Evolutionary conservation across 2,113 vertebrate species (phyloP).

Genomic region (Lophura nycthemera): DNA sequence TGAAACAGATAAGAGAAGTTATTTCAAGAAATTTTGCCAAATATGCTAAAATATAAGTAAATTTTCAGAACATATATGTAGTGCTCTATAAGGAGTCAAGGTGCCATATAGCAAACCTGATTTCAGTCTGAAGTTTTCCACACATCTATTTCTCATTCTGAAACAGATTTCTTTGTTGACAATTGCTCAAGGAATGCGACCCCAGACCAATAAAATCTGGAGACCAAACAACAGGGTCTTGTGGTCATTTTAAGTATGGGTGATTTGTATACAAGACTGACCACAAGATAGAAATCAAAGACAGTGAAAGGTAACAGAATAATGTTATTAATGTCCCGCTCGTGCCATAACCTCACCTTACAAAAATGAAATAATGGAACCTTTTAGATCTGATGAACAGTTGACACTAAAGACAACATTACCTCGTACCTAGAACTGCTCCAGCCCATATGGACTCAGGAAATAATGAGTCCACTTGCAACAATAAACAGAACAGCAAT

Average conservation of each 20-base stretch:
- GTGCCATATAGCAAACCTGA: no score
- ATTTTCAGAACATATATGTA: not conserved
- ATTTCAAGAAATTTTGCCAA: not conserved
- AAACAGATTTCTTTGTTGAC: not conserved
- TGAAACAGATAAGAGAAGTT: not conserved
- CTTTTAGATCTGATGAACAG: not conserved
- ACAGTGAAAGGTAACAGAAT: not conserved
- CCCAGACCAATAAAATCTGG: not conserved
- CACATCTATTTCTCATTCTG: not conserved
- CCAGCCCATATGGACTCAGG: not conserved
- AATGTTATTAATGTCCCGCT: not conserved
- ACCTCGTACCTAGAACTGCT: not conserved
- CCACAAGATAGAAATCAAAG: not conserved
- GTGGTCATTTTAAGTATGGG: not conserved
- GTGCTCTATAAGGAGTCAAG: not conserved
- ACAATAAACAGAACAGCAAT: not conserved
- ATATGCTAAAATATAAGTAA: not conserved
- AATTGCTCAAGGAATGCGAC: not conserved
- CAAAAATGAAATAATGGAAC: not conserved
- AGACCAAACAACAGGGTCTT: not conserved
- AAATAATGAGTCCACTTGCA: not conserved
- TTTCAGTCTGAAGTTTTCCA: not conserved
- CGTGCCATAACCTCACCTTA: not conserved
- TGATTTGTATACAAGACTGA: not conserved
- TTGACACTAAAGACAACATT: not conserved